Evolutionary conservation across 35 echinoderm and acorn worm genomes (phyloP).

Genomic region (Chiridota heheva): DNA sequence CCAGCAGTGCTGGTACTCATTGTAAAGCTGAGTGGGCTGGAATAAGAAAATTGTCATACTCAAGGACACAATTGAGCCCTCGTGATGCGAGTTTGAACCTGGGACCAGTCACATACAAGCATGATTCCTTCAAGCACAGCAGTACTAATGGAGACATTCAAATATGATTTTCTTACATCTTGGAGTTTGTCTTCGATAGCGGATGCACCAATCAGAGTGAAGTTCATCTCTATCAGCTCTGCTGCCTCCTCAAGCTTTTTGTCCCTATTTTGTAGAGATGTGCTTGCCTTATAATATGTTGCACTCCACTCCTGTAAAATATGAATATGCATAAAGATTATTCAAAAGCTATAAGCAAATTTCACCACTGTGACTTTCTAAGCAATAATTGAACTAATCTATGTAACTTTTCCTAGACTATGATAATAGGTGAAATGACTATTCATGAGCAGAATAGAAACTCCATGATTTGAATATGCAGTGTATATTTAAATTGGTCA

Average conservation of each 20-base stretch:
- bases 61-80: too few relatives aligned
- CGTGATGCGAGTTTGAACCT: too few relatives aligned
- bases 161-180: constrained; percentile 52
- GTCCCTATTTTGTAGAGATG: constrained; percentile 89
- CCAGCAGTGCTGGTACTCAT: too few relatives aligned
- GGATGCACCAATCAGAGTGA: constrained; percentile 85
- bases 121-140: too few relatives aligned
- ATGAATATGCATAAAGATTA: background rate
- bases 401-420: background rate
- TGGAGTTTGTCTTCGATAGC: constrained; percentile 98
- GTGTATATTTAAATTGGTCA: background rate
- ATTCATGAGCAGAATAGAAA: background rate
- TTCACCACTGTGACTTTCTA: background rate
- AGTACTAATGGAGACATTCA: too few relatives aligned
- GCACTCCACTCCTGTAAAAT: constrained; percentile 85
- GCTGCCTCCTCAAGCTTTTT: constrained; percentile 90
- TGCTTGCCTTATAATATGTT: constrained; percentile 96
- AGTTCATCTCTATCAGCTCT: constrained; percentile 98
- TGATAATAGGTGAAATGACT: background rate
- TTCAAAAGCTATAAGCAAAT: background rate
- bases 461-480: background rate
- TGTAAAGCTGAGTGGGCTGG: too few relatives aligned
- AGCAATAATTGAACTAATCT: background rate
- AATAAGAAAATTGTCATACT: too few relatives aligned
- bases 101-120: too few relatives aligned